Evolutionary conservation across 2,888 invertebrate species (phyloP).

Genomic region (Cerastis rubricosa): DNA sequence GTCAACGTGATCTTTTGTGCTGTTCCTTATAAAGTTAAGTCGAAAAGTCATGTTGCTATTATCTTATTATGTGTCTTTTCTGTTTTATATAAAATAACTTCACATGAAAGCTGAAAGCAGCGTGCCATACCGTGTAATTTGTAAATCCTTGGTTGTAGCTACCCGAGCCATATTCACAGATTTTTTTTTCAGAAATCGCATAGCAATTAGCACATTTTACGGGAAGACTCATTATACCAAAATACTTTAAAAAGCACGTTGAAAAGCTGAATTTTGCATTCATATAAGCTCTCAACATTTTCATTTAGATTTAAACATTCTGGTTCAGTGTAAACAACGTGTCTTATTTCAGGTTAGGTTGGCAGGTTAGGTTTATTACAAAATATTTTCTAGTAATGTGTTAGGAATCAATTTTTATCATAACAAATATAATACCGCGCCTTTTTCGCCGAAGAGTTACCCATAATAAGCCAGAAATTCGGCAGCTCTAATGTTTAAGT

Average conservation of each 20-base stretch:
- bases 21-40: background rate
- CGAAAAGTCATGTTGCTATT: background rate
- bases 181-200: conserved; percentile 21
- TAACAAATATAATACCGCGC: too few species aligned
- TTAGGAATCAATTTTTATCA: background rate
- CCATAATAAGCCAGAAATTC: background rate
- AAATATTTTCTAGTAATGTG: background rate
- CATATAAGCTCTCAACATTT: conserved; percentile 22
- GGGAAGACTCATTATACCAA: conserved; percentile 17
- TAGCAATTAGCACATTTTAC: conserved; percentile 25
- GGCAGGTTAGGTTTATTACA: background rate
- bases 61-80: background rate
- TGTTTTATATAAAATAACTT: conserved; percentile 1
- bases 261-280: conserved; percentile 22
- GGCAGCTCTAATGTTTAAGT: background rate
- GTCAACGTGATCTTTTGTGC: background rate
- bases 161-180: conserved; percentile 25
- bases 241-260: conserved; percentile 24
- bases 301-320: conserved; percentile 20
- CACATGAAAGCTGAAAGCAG: conserved; percentile 13
- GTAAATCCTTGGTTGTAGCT: conserved; percentile 20
- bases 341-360: background rate
- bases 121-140: conserved; percentile 41
- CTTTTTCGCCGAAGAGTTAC: background rate
- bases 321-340: conserved; percentile 5